Percentiles rank a stretch among this genome's conserved stretches.
Conservation (phyloP, 2,797 vertebrate species). For the Oreochromis grahami region DNA sequence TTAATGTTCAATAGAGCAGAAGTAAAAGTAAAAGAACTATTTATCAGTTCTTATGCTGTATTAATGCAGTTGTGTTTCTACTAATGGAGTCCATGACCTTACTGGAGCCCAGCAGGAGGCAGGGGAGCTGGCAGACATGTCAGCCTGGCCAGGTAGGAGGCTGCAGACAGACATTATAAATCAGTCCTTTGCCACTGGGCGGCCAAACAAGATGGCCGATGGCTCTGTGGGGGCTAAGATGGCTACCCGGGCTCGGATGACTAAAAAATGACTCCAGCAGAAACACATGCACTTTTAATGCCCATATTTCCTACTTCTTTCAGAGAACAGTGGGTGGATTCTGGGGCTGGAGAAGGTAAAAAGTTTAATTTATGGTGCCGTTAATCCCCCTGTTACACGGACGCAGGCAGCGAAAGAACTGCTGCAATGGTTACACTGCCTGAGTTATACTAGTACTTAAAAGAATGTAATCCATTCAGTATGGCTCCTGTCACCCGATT, state of each 20-base stretch:
- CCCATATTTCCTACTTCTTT: constrained; percentile 65
- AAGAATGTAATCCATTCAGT: constrained; percentile 69
- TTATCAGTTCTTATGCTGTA: background rate
- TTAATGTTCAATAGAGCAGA: background rate
- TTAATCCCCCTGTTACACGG: constrained; percentile 72
- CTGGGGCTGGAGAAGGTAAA: constrained; percentile 61
- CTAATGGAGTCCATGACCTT: constrained; percentile 54
- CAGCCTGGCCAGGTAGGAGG: constrained; percentile 65
- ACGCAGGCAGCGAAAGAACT: constrained; percentile 47
- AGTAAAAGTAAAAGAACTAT: background rate
- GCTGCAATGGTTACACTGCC: constrained; percentile 64
- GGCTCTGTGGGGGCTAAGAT: constrained; percentile 67
- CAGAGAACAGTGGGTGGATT: constrained; percentile 47
- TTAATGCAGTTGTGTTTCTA: constrained; percentile 18
- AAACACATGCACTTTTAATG: constrained; percentile 66
- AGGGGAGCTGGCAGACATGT: constrained; percentile 60
- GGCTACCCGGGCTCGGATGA: constrained; percentile 62
- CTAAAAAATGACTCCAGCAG: constrained; percentile 67
- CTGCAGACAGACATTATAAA: constrained; percentile 68
- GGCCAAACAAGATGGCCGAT: constrained; percentile 63
- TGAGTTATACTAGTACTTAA: constrained; percentile 64
- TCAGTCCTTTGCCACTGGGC: constrained; percentile 61
- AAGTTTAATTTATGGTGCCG: constrained; percentile 74
- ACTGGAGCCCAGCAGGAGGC: constrained; percentile 55
- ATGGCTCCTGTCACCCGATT: constrained; percentile 65